phyloP scores from a whole-genome alignment of 2,113 vertebrate species.

The Pedetes capensis region DNA sequence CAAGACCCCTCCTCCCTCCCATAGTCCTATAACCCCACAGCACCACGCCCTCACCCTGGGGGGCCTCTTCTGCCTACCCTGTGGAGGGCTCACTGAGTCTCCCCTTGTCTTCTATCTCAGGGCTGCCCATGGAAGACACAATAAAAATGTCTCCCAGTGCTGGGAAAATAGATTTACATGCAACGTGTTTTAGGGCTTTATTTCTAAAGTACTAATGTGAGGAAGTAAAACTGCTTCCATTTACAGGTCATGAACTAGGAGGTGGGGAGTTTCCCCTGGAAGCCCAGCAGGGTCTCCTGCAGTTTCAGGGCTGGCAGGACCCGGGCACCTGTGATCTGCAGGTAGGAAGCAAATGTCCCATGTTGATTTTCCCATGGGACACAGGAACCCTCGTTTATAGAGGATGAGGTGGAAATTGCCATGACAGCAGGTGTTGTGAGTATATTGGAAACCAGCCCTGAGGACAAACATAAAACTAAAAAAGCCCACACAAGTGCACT shows the following conservation, averaged over 20 bases:
- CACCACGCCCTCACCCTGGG: not conserved
- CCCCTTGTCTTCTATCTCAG: not conserved
- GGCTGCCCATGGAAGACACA: conserved; percentile 17
- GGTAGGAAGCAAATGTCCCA: conserved; percentile 24
- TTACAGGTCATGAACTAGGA: conserved; percentile 53
- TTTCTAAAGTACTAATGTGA: conserved; percentile 25
- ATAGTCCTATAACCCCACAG: rapidly evolving
- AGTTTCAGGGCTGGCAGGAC: conserved; percentile 50
- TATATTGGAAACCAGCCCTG: not conserved
- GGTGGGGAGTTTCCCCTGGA: conserved; percentile 54
- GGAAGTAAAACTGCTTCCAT: conserved; percentile 38
- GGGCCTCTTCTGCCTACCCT: not conserved
- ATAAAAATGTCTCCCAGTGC: not conserved
- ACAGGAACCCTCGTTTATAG: rapidly evolving
- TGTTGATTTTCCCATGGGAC: conserved; percentile 31
- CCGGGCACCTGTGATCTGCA: conserved; percentile 16
- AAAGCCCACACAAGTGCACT: not conserved
- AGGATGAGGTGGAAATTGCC: not conserved
- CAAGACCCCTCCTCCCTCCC: not conserved
- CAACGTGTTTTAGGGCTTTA: not conserved
- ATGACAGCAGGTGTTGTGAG: not conserved
- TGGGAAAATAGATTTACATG: conserved; percentile 46
- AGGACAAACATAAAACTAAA: not conserved
- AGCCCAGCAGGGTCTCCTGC: conserved; percentile 50
- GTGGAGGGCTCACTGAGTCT: not conserved